Evolutionary conservation across 2,888 invertebrate species (phyloP), one percentile per base, ranked within the genome.

Genomic region (Oxytorus armatus): DNA sequence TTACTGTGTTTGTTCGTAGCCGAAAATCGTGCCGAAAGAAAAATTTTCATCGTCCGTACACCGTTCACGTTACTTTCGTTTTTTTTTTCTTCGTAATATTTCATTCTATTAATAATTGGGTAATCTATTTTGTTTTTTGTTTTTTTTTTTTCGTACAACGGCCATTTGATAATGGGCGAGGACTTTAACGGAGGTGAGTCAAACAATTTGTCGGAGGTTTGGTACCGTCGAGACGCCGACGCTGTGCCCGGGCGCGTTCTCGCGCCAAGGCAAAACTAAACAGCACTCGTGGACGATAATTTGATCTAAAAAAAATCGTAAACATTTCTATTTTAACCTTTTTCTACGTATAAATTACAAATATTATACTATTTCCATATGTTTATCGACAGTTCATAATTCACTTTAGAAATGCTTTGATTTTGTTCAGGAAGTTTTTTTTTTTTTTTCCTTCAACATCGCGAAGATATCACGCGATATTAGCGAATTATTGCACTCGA

Each of bases 141-240:
- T 14, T 55, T 33, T 16, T 23, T 11, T 5, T 3, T 14, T 44
- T 29, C 33, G 39, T 25, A 25, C 49, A 42, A 18, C 65, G 14
- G 51, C n/a, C n/a, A 49, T 61, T 51, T 25, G 47, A 87, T 75
- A 78, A 92, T 92, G 91, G 91, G 91, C 51, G 91, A 92, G 77
- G 91, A 92, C 82, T 92, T 90, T 49, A 92, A 91, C 74, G 91
- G 91, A 86, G 91, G 91, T 91, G 82, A 88, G 89, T 82, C 16
- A 42, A 33, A 57, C 36, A 59, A 70, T 16, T 59, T 8, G 77
- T 59, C 69, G 81, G 77, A 80, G 84, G 55, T 81, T 44, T 82
- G 4, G 4, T 36, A 57, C 81, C 84, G 81, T 81, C 80, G 73
- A 69, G 82, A 82, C 80, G 84, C 82, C 81, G 77, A 81, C 70